These are phyloP conservation scores for Eleginops maclovinus DNA, from an alignment of 2,113 vertebrate species.

Conservation along the genomic window DNA sequence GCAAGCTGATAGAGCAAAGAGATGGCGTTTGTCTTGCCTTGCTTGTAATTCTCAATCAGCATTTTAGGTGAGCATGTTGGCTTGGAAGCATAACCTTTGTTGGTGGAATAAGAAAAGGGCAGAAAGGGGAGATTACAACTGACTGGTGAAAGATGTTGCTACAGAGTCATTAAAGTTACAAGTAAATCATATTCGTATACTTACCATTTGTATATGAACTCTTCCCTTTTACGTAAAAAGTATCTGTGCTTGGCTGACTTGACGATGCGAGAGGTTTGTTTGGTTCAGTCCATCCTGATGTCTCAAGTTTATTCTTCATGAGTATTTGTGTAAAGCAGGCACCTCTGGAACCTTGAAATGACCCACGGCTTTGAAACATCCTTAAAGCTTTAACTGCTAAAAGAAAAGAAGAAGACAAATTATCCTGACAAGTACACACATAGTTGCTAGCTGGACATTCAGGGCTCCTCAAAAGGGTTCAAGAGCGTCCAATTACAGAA, in stretches of 20 bases:
- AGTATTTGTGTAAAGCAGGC: slow-evolving; percentile 53
- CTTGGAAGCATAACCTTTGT: slow-evolving; percentile 35
- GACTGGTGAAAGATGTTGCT: no score
- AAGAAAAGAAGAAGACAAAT: not conserved
- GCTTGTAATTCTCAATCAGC: slow-evolving; percentile 84
- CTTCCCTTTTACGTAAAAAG: not conserved
- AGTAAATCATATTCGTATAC: slow-evolving; percentile 1
- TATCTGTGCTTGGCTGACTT: not conserved
- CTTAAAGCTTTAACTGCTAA: not conserved
- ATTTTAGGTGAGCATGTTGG: slow-evolving; percentile 66
- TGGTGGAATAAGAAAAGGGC: not conserved
- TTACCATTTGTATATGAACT: slow-evolving; percentile 13
- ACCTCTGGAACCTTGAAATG: slow-evolving; percentile 50
- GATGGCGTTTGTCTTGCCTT: slow-evolving; percentile 84
- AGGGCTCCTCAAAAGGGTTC: no score
- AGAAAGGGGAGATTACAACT: not conserved
- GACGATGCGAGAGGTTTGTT: accelerated
- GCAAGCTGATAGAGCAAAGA: slow-evolving; percentile 90
- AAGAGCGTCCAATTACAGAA: no score
- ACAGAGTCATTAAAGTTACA: not conserved
- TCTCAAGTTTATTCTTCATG: slow-evolving; percentile 49
- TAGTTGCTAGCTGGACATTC: not conserved
- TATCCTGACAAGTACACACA: not conserved
- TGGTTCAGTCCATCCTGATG: not conserved
- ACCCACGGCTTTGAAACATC: slow-evolving; percentile 46